Base-by-base conservation (phyloP, 2,888 invertebrate species). In the Nephrocerus scutellatus region DNA sequence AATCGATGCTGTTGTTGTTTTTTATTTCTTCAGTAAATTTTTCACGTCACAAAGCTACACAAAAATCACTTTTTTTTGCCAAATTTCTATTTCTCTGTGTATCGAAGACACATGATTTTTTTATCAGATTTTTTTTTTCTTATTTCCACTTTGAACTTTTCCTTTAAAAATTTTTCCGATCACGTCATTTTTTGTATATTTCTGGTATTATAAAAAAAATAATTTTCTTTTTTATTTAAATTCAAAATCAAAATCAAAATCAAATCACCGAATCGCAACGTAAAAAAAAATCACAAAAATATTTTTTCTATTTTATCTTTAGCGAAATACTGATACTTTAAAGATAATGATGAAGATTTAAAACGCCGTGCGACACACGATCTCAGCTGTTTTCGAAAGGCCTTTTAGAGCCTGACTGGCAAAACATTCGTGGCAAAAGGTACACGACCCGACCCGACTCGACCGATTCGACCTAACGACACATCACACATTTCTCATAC, bases 391-490 rank as follows among this genome's bases (percentile, higher is more conserved):
- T 60, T 59, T 67, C 68, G 66, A 65, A 66, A 67, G 68, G 68
- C 68, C 67, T 67, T 63, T 64, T 64, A 68, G 66, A 67, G 68
- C 66, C 68, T 68, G 68, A 68, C 68, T 69, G 68, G 62, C 66
- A 67, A 61, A 66, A 68, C 65, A 66, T 65, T 68, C 66, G 64
- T 68, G 68, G 68, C 68, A 68, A 68, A 68, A 69, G 68, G 68
- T 68, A 69, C 68, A 68, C 68, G 68, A 69, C 68, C 68, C 68
- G 68, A 69, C 68, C 68, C 68, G 68, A 68, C 68, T 66, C 66
- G 67, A 66, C 67, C 67, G 63, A 62, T 62, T 63, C 68, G 68
- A 68, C 68, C 68, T 67, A 66, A 66, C 66, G 67, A 66, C 66
- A 66, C 66, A 66, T 63, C 65, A 62, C 63, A 65, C 61, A 63